Base-by-base conservation (phyloP, 2,888 invertebrate species). In the Eueremaeus valkanovi region DNA sequence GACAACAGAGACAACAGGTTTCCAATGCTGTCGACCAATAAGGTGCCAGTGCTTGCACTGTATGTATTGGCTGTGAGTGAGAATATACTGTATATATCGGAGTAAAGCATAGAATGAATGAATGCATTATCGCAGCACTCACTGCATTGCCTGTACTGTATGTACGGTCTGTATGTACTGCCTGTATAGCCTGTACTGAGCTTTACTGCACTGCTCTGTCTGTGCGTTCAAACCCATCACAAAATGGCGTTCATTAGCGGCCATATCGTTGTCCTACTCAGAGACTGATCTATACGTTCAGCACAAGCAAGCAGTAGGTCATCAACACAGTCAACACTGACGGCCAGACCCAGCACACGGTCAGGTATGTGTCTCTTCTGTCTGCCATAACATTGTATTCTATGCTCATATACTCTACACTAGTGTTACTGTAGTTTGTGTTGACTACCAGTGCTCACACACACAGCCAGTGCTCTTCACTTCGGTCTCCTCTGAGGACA, bases 241-340 rank as follows among this genome's bases (percentile, higher is more conserved):
- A 66, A 66, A 66, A 66, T 66, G 66, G 66, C 66, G 36, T 66
- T 40, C n/a, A 33, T 36, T 18, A 18, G n/a, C 66, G n/a, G 66
- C 66, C 66, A 66, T 66, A 66, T 66, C 66, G 66, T 66, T 66
- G 66, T 66, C 66, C 66, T 36, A 66, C 66, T 66, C 36, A 36
- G 5, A 66, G 66, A 36, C 1, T 36, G 21, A 31, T 31, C 6
- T 24, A 29, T 31, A 31, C 9, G 31, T 51, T 51, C n/a, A 24
- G n/a, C n/a, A 24, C n/a, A 33, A n/a, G 8, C n/a, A n/a, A 61
- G 29, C 61, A 61, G 61, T 61, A 61, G 66, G 66, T 66, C 66
- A 66, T 33, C 33, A 2, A 3, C 36, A 8, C 66, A 36, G 66
- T 66, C 36, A 66, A 24, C 27, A 21, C 55, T 55, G 55, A 24